Base-by-base conservation (phyloP, 2,797 vertebrate species). In the Rhabdophis nuchalis region DNA sequence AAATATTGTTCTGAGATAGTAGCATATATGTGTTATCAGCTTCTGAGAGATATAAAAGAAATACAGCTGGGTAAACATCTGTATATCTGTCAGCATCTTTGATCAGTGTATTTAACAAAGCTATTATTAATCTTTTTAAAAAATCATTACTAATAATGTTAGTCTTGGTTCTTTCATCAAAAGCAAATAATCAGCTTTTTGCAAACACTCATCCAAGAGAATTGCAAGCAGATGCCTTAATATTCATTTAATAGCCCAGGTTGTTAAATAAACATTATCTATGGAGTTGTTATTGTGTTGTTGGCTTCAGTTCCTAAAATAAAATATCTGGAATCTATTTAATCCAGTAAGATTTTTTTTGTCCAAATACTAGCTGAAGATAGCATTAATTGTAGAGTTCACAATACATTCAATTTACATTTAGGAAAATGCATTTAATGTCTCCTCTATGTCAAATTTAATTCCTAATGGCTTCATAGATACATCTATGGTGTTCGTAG, bases 21-120 rank as follows among this genome's bases (percentile, higher is more conserved):
- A 61, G 41, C 41, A 88, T 29, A 50, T 46, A 32, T 91, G 85
- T 58, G 61, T 61, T 54, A 29, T 72, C 93, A 92, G 94, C 89
- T 29, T 58, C 86, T 41, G 54, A 56, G 32, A 87, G 54, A 9
- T 57, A 87, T 58, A 64, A 88, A 89, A 82, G 36, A 82, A 82
- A 82, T 82, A 46, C 4, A 82, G 36, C 36, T 82, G 72, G 20
- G 36, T 82, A 82, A 82, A 82, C 3, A 18, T 52, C 25, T 88
- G 36, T n/a, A 23, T 52, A 52, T 60, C 6, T 60, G 57, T 52
- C 27, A 61, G 29, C 16, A 89, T 68, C 60, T 9, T n/a, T 64
- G 46, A 53, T 64, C 58, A 16, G 9, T 64, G 14, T 64, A 52
- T 14, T 64, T 50, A 50, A 50, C 88, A 29, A 61, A 60, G 58